Base-by-base conservation (phyloP, 2,888 invertebrate species). In the Pristionchus mayeri region DNA sequence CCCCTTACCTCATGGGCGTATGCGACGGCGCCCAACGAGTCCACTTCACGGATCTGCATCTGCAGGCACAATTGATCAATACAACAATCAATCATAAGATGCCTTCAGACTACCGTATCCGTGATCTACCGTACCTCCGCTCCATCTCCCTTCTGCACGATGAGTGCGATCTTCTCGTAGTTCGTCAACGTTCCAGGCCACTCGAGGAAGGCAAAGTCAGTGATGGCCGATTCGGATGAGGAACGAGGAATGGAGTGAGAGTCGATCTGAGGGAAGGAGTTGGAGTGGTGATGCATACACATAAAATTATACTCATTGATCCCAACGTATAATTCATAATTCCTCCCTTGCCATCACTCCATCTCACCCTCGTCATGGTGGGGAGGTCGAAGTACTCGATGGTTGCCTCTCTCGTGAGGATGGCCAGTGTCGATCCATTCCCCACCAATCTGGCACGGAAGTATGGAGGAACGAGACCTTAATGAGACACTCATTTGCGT, bases 191-290 rank as follows among this genome's bases (percentile, higher is more conserved):
- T 44, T 21, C 44, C 75, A 13, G 75, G 75, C 75, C 75, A 75
- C 16, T 78, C 78, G 34, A 78, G 27, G 18, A 78, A 78, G 9
- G 52, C 52, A 24, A 78, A 78, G 30, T 78, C 78, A 50, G 34
- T 48, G 30, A 78, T 52, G n/a, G n/a, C n/a, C 2, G 21, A 37
- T 52, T 78, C 78, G 52, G 50, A 16, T 9, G 50, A 30, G 13
- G 50, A 52, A 27, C 50, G 52, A n/a, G 78, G 78, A 78, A 78
- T 9, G 27, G 21, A 11, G 9, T 21, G 27, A 0, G 78, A 78
- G 16, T 52, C 52, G 1, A 78, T 24, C 78, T 78, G 30, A 3
- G n/a, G n/a, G n/a, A n/a, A n/a, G n/a, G n/a, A n/a, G n/a, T n/a
- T n/a, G n/a, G n/a, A n/a, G n/a, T n/a, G n/a, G n/a, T n/a, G n/a